phyloP scores from a whole-genome alignment of 2,797 vertebrate genomes.

The Echeneis naucrates region DNA sequence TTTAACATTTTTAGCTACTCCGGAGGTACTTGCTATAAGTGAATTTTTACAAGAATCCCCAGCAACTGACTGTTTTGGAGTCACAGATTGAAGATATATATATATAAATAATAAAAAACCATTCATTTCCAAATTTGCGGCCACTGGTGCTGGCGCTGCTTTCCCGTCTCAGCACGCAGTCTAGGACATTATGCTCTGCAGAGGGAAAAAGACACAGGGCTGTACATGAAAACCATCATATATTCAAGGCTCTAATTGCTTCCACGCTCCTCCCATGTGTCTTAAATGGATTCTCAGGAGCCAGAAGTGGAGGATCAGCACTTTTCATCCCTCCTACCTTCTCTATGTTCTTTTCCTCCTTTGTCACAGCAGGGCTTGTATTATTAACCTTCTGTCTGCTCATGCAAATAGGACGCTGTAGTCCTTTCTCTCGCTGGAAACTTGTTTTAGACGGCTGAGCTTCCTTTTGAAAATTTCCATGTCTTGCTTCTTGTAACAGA shows the following conservation, averaged over 20 bases:
- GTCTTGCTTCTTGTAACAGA: conserved; percentile 55
- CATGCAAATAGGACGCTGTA: conserved; percentile 77
- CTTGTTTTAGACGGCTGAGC: conserved; percentile 64
- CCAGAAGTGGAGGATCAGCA: conserved; percentile 79
- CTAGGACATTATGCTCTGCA: conserved; percentile 61
- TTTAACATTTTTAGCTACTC: neutral
- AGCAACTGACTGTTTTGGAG: conserved; percentile 8
- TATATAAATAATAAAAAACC: conserved; percentile 1
- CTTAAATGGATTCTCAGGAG: conserved; percentile 75
- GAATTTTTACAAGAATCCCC: neutral
- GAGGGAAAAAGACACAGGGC: conserved; percentile 54
- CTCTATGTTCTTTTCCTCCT: conserved; percentile 69
- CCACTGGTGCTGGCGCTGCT: conserved; percentile 22
- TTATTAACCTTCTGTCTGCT: conserved; percentile 86
- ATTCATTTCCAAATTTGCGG: conserved; percentile 18
- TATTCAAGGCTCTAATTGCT: conserved; percentile 78
- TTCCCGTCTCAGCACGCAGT: conserved; percentile 51
- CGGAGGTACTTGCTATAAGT: neutral
- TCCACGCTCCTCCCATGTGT: conserved; percentile 73
- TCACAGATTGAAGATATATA: conserved; percentile 20
- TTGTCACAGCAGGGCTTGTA: conserved; percentile 76
- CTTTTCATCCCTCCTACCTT: conserved; percentile 75
- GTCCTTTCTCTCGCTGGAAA: conserved; percentile 50
- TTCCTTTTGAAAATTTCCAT: conserved; percentile 52
- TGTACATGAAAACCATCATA: conserved; percentile 67